These are phyloP conservation scores for Grapholita molesta DNA, from an alignment of 1,140 invertebrate species.

Conservation along the genomic window DNA sequence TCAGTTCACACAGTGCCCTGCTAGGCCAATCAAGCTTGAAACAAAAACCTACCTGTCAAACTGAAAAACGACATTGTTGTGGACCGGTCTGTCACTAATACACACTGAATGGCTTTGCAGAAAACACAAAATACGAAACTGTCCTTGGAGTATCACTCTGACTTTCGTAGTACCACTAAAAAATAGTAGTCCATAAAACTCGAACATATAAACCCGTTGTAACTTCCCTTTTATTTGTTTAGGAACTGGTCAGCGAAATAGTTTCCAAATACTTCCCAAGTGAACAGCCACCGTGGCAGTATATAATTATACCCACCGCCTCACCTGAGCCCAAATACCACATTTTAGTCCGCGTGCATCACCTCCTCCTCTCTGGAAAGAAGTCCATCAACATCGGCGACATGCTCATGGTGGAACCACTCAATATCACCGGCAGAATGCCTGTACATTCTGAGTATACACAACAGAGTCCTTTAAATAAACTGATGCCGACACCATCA, in stretches of 20 bases:
- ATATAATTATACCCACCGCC: constrained; percentile 83
- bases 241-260: constrained; percentile 88
- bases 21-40: too few species aligned
- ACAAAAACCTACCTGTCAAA: too few species aligned
- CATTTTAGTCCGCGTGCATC: constrained; percentile 86
- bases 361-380: constrained; percentile 84
- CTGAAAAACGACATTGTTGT: background rate
- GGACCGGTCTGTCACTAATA: too few species aligned
- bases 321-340: constrained; percentile 81
- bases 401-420: constrained; percentile 82
- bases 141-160: too few species aligned
- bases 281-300: constrained; percentile 87
- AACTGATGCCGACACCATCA: constrained; percentile 80
- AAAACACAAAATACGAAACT: too few species aligned
- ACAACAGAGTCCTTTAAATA: constrained; percentile 76
- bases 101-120: too few species aligned
- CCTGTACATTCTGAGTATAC: constrained; percentile 33
- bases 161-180: too few species aligned
- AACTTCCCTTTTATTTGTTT: constrained; percentile 38
- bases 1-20: background rate
- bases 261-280: constrained; percentile 86
- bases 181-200: too few species aligned
- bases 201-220: too few species aligned
- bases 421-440: constrained; percentile 61
- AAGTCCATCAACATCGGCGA: constrained; percentile 85